These are phyloP conservation scores for Propithecus deckenii DNA, from an alignment of 2,797 vertebrate genomes.

Conservation along the genomic window DNA sequence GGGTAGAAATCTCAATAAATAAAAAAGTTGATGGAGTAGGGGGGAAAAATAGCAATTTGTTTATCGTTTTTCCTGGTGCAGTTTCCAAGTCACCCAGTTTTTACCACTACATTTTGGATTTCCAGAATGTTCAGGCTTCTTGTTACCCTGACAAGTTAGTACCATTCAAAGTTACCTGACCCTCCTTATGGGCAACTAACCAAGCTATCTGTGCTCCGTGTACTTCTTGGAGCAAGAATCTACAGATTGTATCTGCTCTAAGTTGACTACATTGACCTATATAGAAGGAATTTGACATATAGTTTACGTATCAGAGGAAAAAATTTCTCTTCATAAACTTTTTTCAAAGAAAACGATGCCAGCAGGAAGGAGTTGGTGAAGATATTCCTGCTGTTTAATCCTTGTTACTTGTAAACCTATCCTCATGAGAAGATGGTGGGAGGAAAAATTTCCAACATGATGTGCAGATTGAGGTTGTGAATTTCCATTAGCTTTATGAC, in stretches of 20 bases:
- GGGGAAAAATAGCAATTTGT: not conserved
- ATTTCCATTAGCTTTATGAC: not conserved
- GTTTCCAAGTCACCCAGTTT: not conserved
- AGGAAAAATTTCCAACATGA: not conserved
- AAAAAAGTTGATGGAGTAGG: not conserved
- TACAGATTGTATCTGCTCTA: not conserved
- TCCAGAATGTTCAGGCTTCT: not conserved
- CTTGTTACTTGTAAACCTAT: not conserved
- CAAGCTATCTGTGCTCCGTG: not conserved
- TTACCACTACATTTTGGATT: not conserved
- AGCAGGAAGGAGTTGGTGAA: not conserved
- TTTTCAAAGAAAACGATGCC: not conserved
- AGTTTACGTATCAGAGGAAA: not conserved
- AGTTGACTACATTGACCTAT: not conserved
- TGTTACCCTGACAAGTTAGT: not conserved
- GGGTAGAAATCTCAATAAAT: not conserved
- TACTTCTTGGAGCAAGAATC: not conserved
- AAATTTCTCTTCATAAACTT: not conserved
- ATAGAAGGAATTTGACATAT: not conserved
- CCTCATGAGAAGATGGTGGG: not conserved
- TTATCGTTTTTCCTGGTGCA: not conserved
- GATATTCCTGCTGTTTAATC: not conserved
- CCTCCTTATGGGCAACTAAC: not conserved
- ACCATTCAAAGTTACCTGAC: not conserved
- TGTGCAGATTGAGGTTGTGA: not conserved